Evolutionary conservation across 2,888 invertebrate species (phyloP).

Genomic region (Anoncus sp.): DNA sequence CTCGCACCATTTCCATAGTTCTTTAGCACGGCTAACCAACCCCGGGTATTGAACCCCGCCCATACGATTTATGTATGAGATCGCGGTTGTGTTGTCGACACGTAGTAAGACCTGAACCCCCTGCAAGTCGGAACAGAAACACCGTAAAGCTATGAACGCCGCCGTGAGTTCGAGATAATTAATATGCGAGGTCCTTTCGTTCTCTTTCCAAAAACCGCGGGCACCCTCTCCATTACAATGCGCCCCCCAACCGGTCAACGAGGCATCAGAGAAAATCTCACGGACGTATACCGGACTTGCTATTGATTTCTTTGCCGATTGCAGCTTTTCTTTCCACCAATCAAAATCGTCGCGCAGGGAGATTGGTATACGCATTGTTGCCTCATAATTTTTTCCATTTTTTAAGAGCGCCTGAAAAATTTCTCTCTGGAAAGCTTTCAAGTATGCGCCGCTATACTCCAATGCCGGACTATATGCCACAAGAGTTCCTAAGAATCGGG

Average conservation of each 20-base stretch:
- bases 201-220: slow-evolving; percentile 51
- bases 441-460: slow-evolving; percentile 40
- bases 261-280: slow-evolving; percentile 50
- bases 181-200: slow-evolving; percentile 55
- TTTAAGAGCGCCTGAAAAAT: slow-evolving; percentile 36
- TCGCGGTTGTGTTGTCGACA: slow-evolving; percentile 62
- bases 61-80: slow-evolving; percentile 65
- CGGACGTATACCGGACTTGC: slow-evolving; percentile 15
- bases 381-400: slow-evolving; percentile 41
- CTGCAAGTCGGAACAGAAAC: slow-evolving; percentile 44
- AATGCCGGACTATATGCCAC: slow-evolving; percentile 51
- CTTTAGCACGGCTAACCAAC: slow-evolving; percentile 22
- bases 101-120: slow-evolving; percentile 49
- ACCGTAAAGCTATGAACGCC: slow-evolving; percentile 55
- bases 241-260: slow-evolving; percentile 54
- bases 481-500: slow-evolving; percentile 40
- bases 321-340: slow-evolving; percentile 48
- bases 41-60: slow-evolving; percentile 58
- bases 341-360: slow-evolving; percentile 40
- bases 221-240: slow-evolving; percentile 50
- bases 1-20: slow-evolving; percentile 63
- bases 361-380: slow-evolving; percentile 31
- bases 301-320: slow-evolving; percentile 33
- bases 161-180: slow-evolving; percentile 64
- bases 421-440: slow-evolving; percentile 42